These are phyloP conservation scores for Apomyelois bistriatella DNA, from an alignment of 2,888 invertebrate species.

Conservation along the genomic window DNA sequence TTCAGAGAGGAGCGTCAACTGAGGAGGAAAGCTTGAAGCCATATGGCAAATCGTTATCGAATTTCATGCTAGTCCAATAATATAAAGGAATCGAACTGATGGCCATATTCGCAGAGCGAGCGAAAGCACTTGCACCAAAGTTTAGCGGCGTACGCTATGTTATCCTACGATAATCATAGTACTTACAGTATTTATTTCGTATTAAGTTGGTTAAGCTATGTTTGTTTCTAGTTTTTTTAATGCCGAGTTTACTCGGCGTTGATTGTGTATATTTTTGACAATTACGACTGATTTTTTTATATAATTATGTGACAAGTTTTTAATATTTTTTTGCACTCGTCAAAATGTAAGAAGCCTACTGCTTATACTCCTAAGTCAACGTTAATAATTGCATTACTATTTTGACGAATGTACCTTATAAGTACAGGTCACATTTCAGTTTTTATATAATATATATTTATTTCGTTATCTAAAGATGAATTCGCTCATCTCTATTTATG, in stretches of 20 bases:
- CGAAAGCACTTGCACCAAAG: conserved; percentile 65
- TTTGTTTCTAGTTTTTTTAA: conserved; percentile 43
- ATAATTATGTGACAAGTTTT: conserved; percentile 14
- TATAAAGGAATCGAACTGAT: conserved; percentile 69
- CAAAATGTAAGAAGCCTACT: not conserved
- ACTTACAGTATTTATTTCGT: conserved; percentile 79
- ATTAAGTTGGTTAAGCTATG: conserved; percentile 56
- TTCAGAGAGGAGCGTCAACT: conserved; percentile 31
- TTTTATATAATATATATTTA: not conserved
- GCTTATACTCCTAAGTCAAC: conserved; percentile 8
- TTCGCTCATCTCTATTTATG: conserved; percentile 8
- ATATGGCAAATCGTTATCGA: conserved; percentile 52
- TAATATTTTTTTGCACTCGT: conserved; percentile 1
- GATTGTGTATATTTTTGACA: conserved; percentile 38
- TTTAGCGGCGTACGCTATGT: conserved; percentile 43
- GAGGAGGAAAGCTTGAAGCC: conserved; percentile 31
- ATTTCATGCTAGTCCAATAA: conserved; percentile 76
- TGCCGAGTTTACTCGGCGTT: conserved; percentile 25
- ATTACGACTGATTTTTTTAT: conserved; percentile 54
- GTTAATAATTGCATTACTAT: conserved; percentile 3
- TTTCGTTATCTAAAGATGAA: not conserved
- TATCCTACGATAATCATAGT: conserved; percentile 51
- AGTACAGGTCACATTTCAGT: conserved; percentile 9
- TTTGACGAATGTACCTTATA: conserved; percentile 9
- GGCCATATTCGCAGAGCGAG: conserved; percentile 64